A percentile compares a stretch with the other conserved stretches of the same genome.
Conservation (phyloP, 2,888 invertebrate genomes). For the Acleris laterana region DNA sequence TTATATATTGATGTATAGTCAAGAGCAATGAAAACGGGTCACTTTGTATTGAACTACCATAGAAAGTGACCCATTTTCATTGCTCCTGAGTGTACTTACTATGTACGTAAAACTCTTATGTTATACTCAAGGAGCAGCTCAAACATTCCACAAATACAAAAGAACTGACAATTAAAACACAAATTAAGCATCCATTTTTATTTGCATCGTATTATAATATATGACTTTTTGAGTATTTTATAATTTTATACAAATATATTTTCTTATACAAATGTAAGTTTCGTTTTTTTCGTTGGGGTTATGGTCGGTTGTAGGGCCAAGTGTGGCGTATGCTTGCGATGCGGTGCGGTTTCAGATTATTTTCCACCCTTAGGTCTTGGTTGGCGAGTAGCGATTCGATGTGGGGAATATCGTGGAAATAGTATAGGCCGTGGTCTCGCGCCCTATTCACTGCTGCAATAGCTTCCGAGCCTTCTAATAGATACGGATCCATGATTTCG, state of each 20-base stretch:
- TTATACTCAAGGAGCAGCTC: background rate
- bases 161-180: conserved; percentile 10
- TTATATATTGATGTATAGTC: too few relatives aligned
- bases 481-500: conserved; percentile 79
- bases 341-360: conserved; percentile 85
- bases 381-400: conserved; percentile 84
- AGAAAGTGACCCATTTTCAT: too few relatives aligned
- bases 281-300: conserved; percentile 49
- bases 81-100: too few relatives aligned
- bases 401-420: conserved; percentile 87
- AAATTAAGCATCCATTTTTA: conserved; percentile 17
- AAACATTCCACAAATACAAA: background rate
- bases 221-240: conserved; percentile 38
- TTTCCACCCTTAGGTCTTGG: conserved; percentile 83
- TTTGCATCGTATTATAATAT: conserved; percentile 19
- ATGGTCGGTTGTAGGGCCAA: conserved; percentile 84
- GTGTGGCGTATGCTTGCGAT: conserved; percentile 86
- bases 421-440: conserved; percentile 83
- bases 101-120: too few relatives aligned
- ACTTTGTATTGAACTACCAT: too few relatives aligned
- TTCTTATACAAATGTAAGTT: conserved; percentile 5
- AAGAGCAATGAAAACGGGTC: too few relatives aligned
- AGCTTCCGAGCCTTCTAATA: conserved; percentile 85
- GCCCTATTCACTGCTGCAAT: conserved; percentile 81
- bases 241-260: conserved; percentile 39